phyloP scores from a whole-genome alignment of 2,888 invertebrate species.

The Piscicola geometra region DNA sequence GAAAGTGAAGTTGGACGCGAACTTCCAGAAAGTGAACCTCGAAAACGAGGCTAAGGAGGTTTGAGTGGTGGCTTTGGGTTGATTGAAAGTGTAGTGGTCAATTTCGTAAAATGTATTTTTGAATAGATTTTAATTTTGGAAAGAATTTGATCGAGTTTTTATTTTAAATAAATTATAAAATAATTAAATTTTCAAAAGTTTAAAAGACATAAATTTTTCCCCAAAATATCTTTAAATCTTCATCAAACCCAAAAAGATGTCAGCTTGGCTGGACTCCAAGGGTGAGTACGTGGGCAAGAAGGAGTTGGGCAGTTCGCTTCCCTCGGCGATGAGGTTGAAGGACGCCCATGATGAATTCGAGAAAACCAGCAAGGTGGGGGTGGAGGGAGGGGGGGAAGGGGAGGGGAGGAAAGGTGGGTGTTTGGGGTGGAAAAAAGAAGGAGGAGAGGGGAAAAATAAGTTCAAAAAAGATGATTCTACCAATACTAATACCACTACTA shows the following conservation, averaged over 20 bases:
- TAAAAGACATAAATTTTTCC: too few species aligned
- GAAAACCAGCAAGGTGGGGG: constrained; percentile 65
- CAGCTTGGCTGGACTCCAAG: constrained; percentile 52
- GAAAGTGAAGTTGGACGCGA: constrained; percentile 73
- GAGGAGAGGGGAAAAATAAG: constrained; percentile 61
- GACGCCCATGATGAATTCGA: constrained; percentile 68
- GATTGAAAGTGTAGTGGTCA: background rate
- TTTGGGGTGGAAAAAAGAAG: background rate
- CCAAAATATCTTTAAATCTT: background rate
- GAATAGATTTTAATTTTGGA: background rate
- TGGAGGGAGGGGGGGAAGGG: constrained; percentile 48
- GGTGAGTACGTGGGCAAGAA: constrained; percentile 56
- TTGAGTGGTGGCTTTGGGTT: background rate
- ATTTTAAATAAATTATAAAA: too few species aligned
- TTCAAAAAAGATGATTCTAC: constrained; percentile 71
- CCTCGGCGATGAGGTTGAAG: constrained; percentile 66
- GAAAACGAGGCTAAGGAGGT: constrained; percentile 66
- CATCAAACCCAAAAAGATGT: constrained; percentile 46
- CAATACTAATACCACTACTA: background rate
- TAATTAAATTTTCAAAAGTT: too few species aligned
- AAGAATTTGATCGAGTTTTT: background rate
- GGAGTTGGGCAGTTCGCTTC: constrained; percentile 69
- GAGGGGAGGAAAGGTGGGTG: background rate
- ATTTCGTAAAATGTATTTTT: too few species aligned
- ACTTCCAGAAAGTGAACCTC: constrained; percentile 69